Percentiles rank a stretch among this genome's conserved stretches.
These are phyloP conservation scores for Harpagus bidentatus DNA, from an alignment of 2,113 vertebrate species.

Conservation along the genomic window DNA sequence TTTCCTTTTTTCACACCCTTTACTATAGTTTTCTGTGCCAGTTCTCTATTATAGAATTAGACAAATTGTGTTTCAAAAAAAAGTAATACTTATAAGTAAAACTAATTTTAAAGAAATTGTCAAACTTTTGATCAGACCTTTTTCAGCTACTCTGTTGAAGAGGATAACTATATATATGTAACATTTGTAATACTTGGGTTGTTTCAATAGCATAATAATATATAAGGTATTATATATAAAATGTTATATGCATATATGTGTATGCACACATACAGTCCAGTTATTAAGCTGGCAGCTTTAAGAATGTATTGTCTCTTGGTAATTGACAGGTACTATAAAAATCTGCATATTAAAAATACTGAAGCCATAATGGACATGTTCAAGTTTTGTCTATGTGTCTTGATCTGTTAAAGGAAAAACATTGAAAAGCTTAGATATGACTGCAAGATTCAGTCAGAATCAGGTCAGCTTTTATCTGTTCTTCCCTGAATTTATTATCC, in stretches of 20 bases:
- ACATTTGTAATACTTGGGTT: background rate
- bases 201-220: background rate
- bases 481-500: background rate
- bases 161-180: background rate
- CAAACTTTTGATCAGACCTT: background rate
- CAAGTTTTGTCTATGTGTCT: background rate
- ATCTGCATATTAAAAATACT: background rate
- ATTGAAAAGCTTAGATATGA: background rate
- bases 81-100: background rate
- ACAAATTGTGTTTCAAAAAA: background rate
- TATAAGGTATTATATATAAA: background rate
- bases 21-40: background rate
- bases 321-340: background rate
- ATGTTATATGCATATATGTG: background rate
- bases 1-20: background rate
- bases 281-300: background rate
- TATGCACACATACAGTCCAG: background rate
- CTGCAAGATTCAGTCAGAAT: background rate
- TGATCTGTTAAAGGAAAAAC: background rate
- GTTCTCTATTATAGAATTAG: background rate
- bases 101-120: background rate
- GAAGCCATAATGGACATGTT: background rate
- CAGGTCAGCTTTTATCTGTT: background rate
- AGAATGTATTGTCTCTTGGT: background rate
- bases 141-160: background rate